phyloP scores from a whole-genome alignment of 2,797 vertebrate species.

The Alca torda region DNA sequence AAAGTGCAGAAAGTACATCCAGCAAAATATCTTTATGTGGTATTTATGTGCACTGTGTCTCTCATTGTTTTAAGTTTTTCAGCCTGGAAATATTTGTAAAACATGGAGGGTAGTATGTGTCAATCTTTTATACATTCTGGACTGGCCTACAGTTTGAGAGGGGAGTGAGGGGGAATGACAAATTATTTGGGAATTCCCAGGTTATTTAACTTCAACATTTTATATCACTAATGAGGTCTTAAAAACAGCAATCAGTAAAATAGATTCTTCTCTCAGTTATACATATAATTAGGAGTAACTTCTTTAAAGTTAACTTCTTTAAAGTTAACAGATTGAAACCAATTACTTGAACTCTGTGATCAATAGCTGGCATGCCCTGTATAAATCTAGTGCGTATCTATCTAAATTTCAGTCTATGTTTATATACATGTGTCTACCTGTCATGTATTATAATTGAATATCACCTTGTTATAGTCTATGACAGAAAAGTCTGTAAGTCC shows the following conservation, averaged over 20 bases:
- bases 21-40: neutral
- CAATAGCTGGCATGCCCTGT: neutral
- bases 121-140: neutral
- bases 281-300: neutral
- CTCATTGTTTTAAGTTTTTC: neutral
- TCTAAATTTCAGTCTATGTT: neutral
- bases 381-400: neutral
- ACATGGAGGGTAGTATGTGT: neutral
- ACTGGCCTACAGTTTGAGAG: neutral
- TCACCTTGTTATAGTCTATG: neutral
- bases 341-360: neutral
- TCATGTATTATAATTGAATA: neutral
- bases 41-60: neutral
- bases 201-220: neutral
- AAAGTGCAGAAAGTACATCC: neutral
- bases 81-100: neutral
- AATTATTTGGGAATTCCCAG: neutral
- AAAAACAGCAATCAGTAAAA: neutral
- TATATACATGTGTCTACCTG: neutral
- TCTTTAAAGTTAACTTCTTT: neutral
- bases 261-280: neutral
- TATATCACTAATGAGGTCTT: neutral
- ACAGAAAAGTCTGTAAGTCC: neutral
- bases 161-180: neutral
- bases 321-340: neutral